Evolutionary conservation across 1,140 invertebrate genomes (phyloP), one percentile per base, ranked within the genome.

Genomic region (Bradynema listronoti): DNA sequence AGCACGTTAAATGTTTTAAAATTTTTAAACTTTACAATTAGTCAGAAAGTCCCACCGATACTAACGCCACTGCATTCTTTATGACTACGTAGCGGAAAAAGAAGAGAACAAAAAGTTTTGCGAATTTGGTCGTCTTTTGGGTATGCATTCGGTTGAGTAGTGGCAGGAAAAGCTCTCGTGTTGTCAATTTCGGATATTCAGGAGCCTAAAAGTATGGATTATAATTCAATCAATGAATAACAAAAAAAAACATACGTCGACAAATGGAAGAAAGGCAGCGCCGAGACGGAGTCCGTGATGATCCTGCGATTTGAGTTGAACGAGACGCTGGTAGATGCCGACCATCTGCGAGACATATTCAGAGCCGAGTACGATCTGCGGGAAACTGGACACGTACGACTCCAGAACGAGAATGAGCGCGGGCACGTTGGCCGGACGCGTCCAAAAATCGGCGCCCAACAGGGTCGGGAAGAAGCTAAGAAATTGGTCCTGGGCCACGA

Each of bases 291-390:
- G 95, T 27, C 91, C 93, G 82, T 96, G 90, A 69, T 95, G 90
- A 80, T 97, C 93, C 75, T 95, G 91, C 0, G 85, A 83, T 82
- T 92, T 93, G 0, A 90, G 94, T 2, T 90, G 88, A 66, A 95
- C 90, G 59, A 97, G 80, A 80, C 96, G 95, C 78, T 96, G 92
- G 78, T 94, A 97, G 16, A 96, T 87, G 22, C 91, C 92, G 7
- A 98, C 79, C 58, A 96, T 83, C 34, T 87, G 80, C 72, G 86
- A 74, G 63, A 79, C 47, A 71, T 78, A 78, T 19, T 66, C 19
- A 11, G 56, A 30, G 25, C 34, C 36, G 32, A 56, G 63, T 43
- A 43, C 25, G 24, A 43, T 34, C 27, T 63, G 34, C 11, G 63
- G 58, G 14, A 52, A n/a, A 36, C 29, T 54, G 19, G 41, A 27